These are phyloP conservation scores for Drosophila kanekoi DNA, from an alignment of 2,888 invertebrate genomes.

Conservation along the genomic window DNA sequence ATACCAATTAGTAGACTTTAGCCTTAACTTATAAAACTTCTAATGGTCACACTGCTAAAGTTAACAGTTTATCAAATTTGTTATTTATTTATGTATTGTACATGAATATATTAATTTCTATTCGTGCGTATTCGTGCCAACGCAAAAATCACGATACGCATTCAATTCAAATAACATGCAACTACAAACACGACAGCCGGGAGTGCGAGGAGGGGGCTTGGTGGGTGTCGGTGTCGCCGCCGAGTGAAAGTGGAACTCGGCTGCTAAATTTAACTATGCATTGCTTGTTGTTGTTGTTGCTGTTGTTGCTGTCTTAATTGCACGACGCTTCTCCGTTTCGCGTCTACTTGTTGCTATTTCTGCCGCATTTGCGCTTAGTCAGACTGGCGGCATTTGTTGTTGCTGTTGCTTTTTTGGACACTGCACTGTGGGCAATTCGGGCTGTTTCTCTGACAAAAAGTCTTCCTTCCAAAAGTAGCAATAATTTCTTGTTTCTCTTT, in stretches of 20 bases:
- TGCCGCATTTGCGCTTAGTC: conserved; percentile 73
- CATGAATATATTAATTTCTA: conserved; percentile 2
- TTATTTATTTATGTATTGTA: conserved; percentile 4
- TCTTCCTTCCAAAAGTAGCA: neutral
- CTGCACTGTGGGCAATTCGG: conserved; percentile 17
- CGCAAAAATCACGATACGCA: conserved; percentile 45
- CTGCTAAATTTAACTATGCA: conserved; percentile 80
- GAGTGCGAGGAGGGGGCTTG: conserved; percentile 31
- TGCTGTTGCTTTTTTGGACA: conserved; percentile 47
- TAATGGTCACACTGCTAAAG: neutral
- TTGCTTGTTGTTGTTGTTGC: conserved; percentile 56
- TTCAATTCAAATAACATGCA: conserved; percentile 48
- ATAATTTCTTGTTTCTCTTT: neutral
- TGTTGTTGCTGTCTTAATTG: conserved; percentile 74
- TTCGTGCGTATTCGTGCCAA: conserved; percentile 51
- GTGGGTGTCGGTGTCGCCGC: conserved; percentile 51
- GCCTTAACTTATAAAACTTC: neutral
- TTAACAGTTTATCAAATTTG: neutral
- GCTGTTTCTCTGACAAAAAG: neutral
- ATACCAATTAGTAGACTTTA: neutral
- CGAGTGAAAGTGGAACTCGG: conserved; percentile 82
- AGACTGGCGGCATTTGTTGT: conserved; percentile 67
- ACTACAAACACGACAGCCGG: conserved; percentile 6
- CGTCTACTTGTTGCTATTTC: conserved; percentile 77
- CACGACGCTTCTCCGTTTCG: conserved; percentile 61